Conservation (phyloP, 2,113 vertebrate genomes). For the Trochalopteron elliotii region DNA sequence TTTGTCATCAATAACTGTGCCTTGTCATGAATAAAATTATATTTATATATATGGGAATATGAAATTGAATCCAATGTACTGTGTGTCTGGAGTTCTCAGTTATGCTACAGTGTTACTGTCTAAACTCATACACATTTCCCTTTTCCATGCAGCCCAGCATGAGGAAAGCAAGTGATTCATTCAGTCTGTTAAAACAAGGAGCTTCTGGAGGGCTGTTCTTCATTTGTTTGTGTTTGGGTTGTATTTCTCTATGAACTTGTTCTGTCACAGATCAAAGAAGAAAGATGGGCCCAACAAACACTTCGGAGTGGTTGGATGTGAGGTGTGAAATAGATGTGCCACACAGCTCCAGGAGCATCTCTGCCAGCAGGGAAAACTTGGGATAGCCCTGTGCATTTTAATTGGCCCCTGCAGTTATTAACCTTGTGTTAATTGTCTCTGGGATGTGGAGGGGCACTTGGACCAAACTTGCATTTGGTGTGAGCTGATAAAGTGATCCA, state of each 20-base stretch:
- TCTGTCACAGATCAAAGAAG: neutral
- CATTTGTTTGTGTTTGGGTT: neutral
- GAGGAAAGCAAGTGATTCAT: neutral
- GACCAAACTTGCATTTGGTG: neutral
- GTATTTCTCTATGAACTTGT: neutral
- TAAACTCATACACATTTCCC: neutral
- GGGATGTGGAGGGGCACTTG: rapidly evolving
- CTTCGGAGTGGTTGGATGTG: neutral
- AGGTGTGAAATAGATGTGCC: neutral
- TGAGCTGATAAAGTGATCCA: neutral
- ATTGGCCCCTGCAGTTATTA: neutral
- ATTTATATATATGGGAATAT: rapidly evolving
- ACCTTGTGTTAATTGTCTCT: neutral
- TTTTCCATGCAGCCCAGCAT: neutral
- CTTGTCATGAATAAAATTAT: neutral
- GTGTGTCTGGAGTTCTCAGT: neutral
- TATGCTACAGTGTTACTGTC: neutral
- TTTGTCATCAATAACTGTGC: neutral
- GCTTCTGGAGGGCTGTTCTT: neutral
- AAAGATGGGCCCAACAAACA: neutral
- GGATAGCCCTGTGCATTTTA: neutral
- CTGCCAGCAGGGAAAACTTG: neutral
- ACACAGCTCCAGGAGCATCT: neutral
- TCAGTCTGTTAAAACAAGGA: neutral
- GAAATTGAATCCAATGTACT: neutral